Evolutionary conservation across 2,113 vertebrate genomes (phyloP).

Genomic region (Lutjanus erythropterus): DNA sequence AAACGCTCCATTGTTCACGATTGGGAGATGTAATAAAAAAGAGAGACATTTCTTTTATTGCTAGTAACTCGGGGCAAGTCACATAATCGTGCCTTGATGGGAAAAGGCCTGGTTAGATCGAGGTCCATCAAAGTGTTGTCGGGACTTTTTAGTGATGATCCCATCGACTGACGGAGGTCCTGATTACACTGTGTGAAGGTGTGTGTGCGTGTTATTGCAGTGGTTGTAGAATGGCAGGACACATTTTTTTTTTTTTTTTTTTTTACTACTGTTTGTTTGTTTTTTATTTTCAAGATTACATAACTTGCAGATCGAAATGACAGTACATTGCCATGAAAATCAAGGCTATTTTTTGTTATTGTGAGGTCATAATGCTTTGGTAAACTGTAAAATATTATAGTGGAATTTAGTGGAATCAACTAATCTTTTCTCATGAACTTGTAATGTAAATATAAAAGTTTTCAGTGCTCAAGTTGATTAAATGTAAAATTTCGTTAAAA

Average conservation of each 20-base stretch:
- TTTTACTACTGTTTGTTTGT: conserved; percentile 19
- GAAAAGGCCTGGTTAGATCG: conserved; percentile 88
- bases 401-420: too few species aligned
- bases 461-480: too few species aligned
- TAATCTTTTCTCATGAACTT: too few species aligned
- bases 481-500: too few species aligned
- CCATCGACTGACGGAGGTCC: conserved; percentile 41
- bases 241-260: conserved; percentile 11
- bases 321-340: background rate
- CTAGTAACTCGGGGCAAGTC: conserved; percentile 94
- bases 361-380: background rate
- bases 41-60: conserved; percentile 96
- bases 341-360: background rate
- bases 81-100: conserved; percentile 94
- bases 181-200: conserved; percentile 38
- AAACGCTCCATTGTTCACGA: conserved; percentile 97
- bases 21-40: conserved; percentile 97
- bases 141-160: conserved; percentile 77
- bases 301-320: background rate
- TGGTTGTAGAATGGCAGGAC: conserved; percentile 14
- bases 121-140: conserved; percentile 83
- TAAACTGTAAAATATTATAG: too few species aligned
- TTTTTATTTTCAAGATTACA: background rate
- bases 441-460: too few species aligned
- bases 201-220: conserved; percentile 26